Conservation (phyloP, 2,888 invertebrate species). For the Drosophila dives region DNA sequence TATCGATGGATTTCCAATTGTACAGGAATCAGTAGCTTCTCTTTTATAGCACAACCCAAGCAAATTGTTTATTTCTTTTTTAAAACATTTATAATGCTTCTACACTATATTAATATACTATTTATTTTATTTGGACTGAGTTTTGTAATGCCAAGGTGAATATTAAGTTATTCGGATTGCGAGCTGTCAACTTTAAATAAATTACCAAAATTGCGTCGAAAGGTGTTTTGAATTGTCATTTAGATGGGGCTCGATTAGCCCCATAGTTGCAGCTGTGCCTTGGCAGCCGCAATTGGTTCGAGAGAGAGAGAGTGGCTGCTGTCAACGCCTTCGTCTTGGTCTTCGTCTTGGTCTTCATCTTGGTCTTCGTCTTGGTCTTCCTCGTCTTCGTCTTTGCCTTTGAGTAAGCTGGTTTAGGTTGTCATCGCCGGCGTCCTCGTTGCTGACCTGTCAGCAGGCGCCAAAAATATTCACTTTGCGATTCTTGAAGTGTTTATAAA, state of each 20-base stretch:
- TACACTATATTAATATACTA: too few relatives aligned
- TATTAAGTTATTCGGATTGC: neutral
- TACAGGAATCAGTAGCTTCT: neutral
- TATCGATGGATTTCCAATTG: neutral
- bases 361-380: neutral
- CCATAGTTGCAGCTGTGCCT: conserved; percentile 10
- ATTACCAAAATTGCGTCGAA: conserved; percentile 4
- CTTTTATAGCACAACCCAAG: neutral
- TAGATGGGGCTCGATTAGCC: conserved; percentile 27
- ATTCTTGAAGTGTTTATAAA: conserved; percentile 47
- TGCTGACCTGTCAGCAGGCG: conserved; percentile 30
- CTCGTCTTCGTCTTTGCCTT: neutral
- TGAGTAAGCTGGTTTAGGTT: conserved; percentile 19
- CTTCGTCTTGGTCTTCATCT: conserved; percentile 13
- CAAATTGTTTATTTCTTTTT: neutral
- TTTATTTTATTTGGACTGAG: neutral
- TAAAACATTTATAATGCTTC: neutral
- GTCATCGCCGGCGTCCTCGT: conserved; percentile 5
- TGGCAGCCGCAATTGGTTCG: conserved; percentile 6
- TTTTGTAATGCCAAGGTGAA: neutral
- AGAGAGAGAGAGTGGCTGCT: conserved; percentile 11
- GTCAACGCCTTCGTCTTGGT: conserved; percentile 30
- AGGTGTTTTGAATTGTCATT: conserved; percentile 10
- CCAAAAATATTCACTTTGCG: conserved; percentile 30
- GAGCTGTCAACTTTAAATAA: neutral